Evolutionary conservation across 2,113 vertebrate species (phyloP), one percentile per base, ranked within the genome.

Genomic region (Lepus europaeus): DNA sequence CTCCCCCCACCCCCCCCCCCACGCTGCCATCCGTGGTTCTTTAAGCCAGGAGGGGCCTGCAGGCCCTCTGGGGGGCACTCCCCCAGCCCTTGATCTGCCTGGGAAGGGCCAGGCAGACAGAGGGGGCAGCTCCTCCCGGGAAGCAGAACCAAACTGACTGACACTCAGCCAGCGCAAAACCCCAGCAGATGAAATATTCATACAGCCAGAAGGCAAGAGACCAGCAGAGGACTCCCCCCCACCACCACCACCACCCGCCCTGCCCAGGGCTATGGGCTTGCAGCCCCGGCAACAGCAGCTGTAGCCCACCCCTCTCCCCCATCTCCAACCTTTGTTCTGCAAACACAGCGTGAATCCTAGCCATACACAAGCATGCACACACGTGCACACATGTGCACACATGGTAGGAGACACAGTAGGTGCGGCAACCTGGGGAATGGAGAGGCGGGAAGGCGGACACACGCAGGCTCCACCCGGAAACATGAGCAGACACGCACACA

Each of bases 121-220:
- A 93, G 53, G 9, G 56, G 36, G 11, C 59, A 66, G 85, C 72
- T n/a, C 59, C 31, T 93, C 76, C 76, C 20, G 16, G 80, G 51
- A 93, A 94, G 51, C 7, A 27, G 31, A 23, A 64, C 45, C 20
- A 83, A 84, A 23, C 76, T 1, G 39, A 78, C 64, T 70, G 64
- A 69, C 91, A 17, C 73, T 69, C 76, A 6, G 29, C 83, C 80
- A 72, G 87, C 84, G 51, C 72, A 51, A 78, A 78, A 81, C 72
- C 95, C 87, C 95, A 88, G 78, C 59, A 53, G 49, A 97, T 97
- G 92, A 97, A 97, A 97, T 95, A 97, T 96, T 97, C 87, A 97
- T 92, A 66, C 33, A 83, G 82, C 92, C 85, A 91, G 94, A 96
- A 97, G 95, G 96, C 61, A 93, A 89, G 82, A 96, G 85, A 86